A percentile compares a stretch with the other conserved stretches of the same genome.
These are phyloP conservation scores for Dicentrarchus labrax DNA, from an alignment of 2,113 vertebrate species.

Conservation along the genomic window DNA sequence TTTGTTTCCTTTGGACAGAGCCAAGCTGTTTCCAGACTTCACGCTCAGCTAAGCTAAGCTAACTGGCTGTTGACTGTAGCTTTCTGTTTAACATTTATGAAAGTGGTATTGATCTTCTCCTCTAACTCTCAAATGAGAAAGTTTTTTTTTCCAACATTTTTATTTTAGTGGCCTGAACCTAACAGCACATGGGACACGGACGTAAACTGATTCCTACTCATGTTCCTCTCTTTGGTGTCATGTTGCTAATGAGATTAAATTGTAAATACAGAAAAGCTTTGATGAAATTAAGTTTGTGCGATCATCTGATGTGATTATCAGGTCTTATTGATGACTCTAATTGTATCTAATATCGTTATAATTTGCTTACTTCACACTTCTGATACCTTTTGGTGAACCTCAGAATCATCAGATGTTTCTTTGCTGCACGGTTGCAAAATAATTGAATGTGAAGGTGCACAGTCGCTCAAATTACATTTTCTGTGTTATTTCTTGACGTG, in stretches of 20 bases:
- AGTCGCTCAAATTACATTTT: conserved; percentile 24
- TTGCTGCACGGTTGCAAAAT: neutral
- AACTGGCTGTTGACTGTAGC: too few species aligned
- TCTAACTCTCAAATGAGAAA: too few species aligned
- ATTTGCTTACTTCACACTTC: conserved; percentile 2
- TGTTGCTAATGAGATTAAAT: conserved; percentile 15
- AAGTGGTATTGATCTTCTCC: too few species aligned
- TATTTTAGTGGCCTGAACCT: too few species aligned
- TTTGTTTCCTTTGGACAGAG: too few species aligned
- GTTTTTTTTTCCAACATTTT: too few species aligned
- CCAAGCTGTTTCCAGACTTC: too few species aligned
- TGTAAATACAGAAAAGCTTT: neutral
- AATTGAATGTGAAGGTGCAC: neutral
- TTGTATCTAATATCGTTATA: neutral
- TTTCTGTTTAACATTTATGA: too few species aligned
- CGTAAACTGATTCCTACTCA: neutral
- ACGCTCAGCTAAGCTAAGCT: too few species aligned
- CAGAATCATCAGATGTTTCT: neutral
- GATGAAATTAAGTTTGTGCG: neutral
- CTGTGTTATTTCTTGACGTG: neutral
- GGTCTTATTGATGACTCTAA: neutral
- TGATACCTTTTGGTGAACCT: neutral
- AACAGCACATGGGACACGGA: too few species aligned
- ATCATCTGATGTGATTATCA: neutral
- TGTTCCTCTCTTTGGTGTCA: neutral